These are phyloP conservation scores for Enteromius thamalakanensis DNA, from an alignment of 2,797 vertebrate genomes.

Conservation along the genomic window DNA sequence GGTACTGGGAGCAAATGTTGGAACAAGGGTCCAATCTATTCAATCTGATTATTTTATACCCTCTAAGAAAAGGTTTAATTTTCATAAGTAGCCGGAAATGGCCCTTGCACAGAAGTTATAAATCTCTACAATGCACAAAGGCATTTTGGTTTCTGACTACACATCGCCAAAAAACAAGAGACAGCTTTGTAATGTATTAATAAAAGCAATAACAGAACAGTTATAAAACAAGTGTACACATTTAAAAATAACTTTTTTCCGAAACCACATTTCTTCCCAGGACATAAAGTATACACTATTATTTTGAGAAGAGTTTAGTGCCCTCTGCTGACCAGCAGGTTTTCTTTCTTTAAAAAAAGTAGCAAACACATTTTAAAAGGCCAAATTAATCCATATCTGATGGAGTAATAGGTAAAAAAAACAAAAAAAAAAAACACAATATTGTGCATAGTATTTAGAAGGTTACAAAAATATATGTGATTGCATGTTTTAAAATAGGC, in stretches of 20 bases:
- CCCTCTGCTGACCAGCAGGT: slow-evolving; percentile 10
- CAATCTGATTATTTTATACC: neutral
- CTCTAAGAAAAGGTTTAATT: slow-evolving; percentile 66
- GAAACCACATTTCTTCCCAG: neutral
- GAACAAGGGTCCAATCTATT: neutral
- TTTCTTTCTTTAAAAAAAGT: neutral
- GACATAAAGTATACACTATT: neutral
- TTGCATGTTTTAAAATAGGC: neutral
- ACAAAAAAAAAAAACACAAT: too few species aligned
- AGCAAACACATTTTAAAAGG: neutral
- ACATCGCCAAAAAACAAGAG: neutral
- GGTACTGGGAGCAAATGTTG: neutral
- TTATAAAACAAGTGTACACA: slow-evolving; percentile 2
- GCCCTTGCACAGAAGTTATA: slow-evolving; percentile 59
- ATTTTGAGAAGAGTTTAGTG: slow-evolving; percentile 13
- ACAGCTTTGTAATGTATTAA: neutral
- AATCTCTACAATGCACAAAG: slow-evolving; percentile 57
- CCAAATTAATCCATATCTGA: neutral
- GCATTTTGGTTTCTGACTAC: neutral
- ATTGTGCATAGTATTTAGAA: neutral
- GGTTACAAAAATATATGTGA: neutral
- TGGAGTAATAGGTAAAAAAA: too few species aligned
- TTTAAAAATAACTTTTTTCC: slow-evolving; percentile 12
- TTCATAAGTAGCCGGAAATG: slow-evolving; percentile 68
- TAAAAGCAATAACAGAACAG: neutral